Percentiles rank a stretch among this genome's conserved stretches.
Evolutionary conservation across 2,888 invertebrate genomes (phyloP).

Genomic region (Ceramica pisi): DNA sequence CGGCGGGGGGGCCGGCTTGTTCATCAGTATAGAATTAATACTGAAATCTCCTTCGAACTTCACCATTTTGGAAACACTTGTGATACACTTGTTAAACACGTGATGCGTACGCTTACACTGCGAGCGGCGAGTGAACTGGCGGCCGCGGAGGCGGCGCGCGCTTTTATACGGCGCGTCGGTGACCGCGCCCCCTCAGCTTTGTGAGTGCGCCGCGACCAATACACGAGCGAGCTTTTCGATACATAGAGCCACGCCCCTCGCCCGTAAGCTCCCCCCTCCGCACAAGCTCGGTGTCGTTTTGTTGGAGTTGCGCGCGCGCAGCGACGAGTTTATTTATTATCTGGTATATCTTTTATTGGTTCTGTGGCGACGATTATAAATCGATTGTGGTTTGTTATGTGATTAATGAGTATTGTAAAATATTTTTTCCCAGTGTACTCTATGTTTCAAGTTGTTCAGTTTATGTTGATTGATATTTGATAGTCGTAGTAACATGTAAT

Average conservation of each 20-base stretch:
- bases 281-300: conserved; percentile 66
- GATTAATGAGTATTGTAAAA: conserved; percentile 64
- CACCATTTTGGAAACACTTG: conserved; percentile 86
- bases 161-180: conserved; percentile 78
- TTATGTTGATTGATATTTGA: conserved; percentile 61
- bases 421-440: conserved; percentile 48
- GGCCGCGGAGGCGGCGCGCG: conserved; percentile 84
- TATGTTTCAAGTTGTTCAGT: conserved; percentile 56
- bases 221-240: conserved; percentile 80
- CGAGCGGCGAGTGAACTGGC: conserved; percentile 85
- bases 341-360: conserved; percentile 71
- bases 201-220: conserved; percentile 75
- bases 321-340: conserved; percentile 74
- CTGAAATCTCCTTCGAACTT: conserved; percentile 94
- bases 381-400: conserved; percentile 72
- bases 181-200: conserved; percentile 80
- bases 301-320: conserved; percentile 65
- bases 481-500: conserved; percentile 34
- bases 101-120: conserved; percentile 80
- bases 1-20: conserved; percentile 86
- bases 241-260: conserved; percentile 81
- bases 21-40: conserved; percentile 94
- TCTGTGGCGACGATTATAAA: conserved; percentile 76
- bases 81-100: conserved; percentile 71
- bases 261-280: conserved; percentile 70